Conservation (phyloP, 1,140 invertebrate species). For the Hyphantria cunea region DNA sequence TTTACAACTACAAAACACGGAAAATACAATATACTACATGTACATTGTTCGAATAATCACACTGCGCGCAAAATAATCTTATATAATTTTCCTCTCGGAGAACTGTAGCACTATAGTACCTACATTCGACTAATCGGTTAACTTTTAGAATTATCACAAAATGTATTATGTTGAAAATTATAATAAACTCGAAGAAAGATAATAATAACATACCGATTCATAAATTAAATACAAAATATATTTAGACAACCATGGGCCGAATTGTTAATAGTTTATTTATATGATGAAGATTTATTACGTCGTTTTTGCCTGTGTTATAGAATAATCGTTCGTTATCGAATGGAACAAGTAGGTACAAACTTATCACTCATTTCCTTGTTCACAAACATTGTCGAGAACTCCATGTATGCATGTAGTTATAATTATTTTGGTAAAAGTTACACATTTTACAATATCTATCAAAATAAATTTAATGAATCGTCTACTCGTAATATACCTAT, state of each 20-base stretch:
- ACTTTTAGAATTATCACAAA: not conserved
- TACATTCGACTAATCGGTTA: slow-evolving; percentile 9
- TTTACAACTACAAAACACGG: slow-evolving; percentile 4
- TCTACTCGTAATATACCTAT: not conserved
- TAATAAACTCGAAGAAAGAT: no score
- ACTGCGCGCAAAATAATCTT: not conserved
- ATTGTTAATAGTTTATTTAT: no score
- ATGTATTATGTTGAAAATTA: no score
- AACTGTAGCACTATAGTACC: slow-evolving; percentile 21
- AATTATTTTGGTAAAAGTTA: not conserved
- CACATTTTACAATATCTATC: slow-evolving; percentile 1
- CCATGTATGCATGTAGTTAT: slow-evolving; percentile 2
- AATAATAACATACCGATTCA: no score
- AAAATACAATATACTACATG: slow-evolving; percentile 5
- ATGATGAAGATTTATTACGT: no score
- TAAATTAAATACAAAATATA: no score
- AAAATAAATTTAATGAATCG: not conserved
- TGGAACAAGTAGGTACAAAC: slow-evolving; percentile 6
- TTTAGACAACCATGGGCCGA: no score
- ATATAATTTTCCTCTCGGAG: not conserved
- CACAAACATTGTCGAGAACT: slow-evolving; percentile 7
- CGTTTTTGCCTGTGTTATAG: no score
- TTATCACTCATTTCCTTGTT: slow-evolving; percentile 26
- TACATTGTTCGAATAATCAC: not conserved
- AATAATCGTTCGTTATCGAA: slow-evolving; percentile 25